Evolutionary conservation across 2,888 invertebrate genomes (phyloP), one percentile per base, ranked within the genome.

Genomic region (Terebella lapidaria): DNA sequence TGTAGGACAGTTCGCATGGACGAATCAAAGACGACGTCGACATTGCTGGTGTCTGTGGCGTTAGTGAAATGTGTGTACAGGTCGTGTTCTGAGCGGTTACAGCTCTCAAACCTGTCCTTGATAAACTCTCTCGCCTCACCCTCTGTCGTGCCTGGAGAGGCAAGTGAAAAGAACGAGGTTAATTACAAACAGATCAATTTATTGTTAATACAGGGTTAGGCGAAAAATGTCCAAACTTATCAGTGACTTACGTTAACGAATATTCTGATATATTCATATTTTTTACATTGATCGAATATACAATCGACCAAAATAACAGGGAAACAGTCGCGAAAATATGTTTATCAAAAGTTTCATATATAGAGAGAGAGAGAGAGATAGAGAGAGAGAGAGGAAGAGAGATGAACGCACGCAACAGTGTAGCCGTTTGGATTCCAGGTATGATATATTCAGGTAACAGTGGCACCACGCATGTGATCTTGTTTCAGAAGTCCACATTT

Each of bases 51-150:
- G 85, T 96, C 96, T 75, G 95, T 96, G 84, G 95, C 96, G 86
- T 95, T 95, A 75, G 96, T 96, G 94, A 94, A 94, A 86, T 96
- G 95, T 87, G 94, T 94, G 89, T 96, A 96, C 82, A 96, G 94
- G 88, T 95, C 95, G 87, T 96, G 96, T 80, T 92, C 92, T 81
- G 94, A 94, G 76, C 94, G 94, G 84, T 95, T 95, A 3, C 45
- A 22, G 10, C 49, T 25, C 47, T 47, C 95, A 84, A 96, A 96
- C 85, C 96, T 94, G 72, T 94, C 94, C 83, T 95, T 95, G 80
- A 96, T 96, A 84, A 95, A 96, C 68, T 94, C 93, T 61, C 95
- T 94, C 74, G 95, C 95, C 83, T 95, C 95, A 71, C 22, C 56
- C 10, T 57, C 56, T 0, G n/a, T 35, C 5, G 46, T 35, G 1